A percentile compares a stretch with the other conserved stretches of the same genome.
Evolutionary conservation across 2,797 vertebrate genomes (phyloP).

Genomic region (Sardinella longiceps): DNA sequence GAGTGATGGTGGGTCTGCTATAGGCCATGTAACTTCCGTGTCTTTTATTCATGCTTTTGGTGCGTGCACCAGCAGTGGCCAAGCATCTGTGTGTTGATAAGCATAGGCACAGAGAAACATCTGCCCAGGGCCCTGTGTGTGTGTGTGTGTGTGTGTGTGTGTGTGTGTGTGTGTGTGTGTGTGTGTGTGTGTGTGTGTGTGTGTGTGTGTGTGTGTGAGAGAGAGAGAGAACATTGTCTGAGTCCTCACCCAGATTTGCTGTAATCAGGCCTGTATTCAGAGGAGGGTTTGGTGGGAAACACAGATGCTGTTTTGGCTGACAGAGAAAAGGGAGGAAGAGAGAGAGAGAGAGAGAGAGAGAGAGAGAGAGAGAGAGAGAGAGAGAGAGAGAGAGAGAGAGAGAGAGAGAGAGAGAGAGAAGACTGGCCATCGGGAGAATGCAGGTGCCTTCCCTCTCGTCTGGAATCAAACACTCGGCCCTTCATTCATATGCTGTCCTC

Average conservation of each 20-base stretch:
- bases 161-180: no score
- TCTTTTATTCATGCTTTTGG: background rate
- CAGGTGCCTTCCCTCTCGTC: background rate
- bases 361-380: background rate
- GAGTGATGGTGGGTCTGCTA: background rate
- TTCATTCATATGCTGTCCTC: slow-evolving; percentile 16
- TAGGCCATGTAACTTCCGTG: background rate
- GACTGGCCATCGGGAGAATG: background rate
- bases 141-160: no score
- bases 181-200: no score
- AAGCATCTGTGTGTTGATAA: slow-evolving; percentile 72
- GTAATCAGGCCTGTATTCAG: slow-evolving; percentile 80
- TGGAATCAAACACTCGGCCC: background rate
- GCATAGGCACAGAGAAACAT: slow-evolving; percentile 72
- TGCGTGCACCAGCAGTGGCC: slow-evolving; percentile 35
- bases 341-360: background rate
- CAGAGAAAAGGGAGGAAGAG: background rate
- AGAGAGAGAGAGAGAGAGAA: background rate
- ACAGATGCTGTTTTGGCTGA: slow-evolving; percentile 66
- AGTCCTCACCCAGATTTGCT: slow-evolving; percentile 75
- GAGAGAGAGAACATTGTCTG: slow-evolving; percentile 74
- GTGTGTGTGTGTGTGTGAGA: no score
- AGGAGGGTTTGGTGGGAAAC: slow-evolving; percentile 65
- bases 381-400: background rate
- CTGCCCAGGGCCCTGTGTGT: slow-evolving; percentile 71